Percentiles rank a stretch among this genome's conserved stretches.
Conservation (phyloP, 2,113 vertebrate species). For the Amphiprion ocellaris region DNA sequence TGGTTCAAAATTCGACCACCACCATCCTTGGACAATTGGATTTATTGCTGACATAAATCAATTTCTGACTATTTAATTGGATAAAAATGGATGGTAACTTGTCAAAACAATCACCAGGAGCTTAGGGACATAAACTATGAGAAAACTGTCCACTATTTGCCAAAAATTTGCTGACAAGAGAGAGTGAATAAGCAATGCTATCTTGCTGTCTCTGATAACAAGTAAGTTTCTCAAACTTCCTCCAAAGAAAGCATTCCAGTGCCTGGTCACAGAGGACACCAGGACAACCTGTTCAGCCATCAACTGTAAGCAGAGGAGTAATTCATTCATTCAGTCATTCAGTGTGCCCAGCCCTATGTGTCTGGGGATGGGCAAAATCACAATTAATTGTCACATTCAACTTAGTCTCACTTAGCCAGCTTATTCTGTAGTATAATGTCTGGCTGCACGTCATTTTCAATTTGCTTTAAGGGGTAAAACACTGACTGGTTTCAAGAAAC, state of each 20-base stretch:
- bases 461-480: no score
- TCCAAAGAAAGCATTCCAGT: not conserved
- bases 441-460: no score
- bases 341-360: no score
- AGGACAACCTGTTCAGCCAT: not conserved
- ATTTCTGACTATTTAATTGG: not conserved
- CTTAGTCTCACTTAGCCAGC: no score
- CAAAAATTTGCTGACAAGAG: not conserved
- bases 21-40: not conserved
- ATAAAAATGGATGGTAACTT: conserved; percentile 8
- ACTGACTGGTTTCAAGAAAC: no score
- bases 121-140: not conserved
- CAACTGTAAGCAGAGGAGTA: not conserved
- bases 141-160: not conserved
- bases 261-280: not conserved
- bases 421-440: no score
- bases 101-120: conserved; percentile 2
- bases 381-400: no score
- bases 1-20: not conserved
- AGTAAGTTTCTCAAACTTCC: not conserved
- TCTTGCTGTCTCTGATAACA: conserved; percentile 7
- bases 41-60: conserved; percentile 5
- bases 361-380: no score
- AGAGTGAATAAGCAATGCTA: not conserved
- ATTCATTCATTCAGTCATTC: no score